Base-by-base conservation (phyloP, 2,113 vertebrate species). In the Tiliqua scincoides region DNA sequence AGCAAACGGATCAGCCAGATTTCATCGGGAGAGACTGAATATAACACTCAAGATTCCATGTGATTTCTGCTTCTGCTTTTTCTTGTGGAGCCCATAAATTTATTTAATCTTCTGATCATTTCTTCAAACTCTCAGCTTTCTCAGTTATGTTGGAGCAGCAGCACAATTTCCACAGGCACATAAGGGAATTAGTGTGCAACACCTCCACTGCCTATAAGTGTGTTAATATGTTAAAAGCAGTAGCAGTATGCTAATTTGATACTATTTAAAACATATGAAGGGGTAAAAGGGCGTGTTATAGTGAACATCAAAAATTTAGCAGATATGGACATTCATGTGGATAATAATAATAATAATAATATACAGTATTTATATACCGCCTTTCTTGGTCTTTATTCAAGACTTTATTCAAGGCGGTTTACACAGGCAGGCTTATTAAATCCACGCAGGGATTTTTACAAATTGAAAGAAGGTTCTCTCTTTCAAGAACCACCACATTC, bases 1-100 rank as follows among this genome's bases (percentile, higher is more conserved):
- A 98, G 97, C 96, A 99, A 97, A 95, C 97, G 97, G 63, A 95
- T 98, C 95, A 99, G 96, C 94, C 98, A 99, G 96, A 98, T 99
- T 94, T 99, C 99, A 86, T 97, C 98, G 87, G 98, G 98, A 93
- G 99, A 99, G 95, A 98, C 98, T 59, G 97, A 98, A 96, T 99
- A 99, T 97, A 98, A 98, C 94, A 97, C 97, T 93, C 97, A 98
- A 95, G 96, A 97, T 94, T 94, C 91, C 93, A 95, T 96, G 92
- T 97, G 97, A 97, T 95, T 95, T 83, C 95, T 94, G 83, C 91
- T 94, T 90, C 93, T 89, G 54, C 85, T 88, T 90, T 93, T 92
- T 93, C 57, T 86, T 93, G 82, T 75, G 83, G 86, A 95, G 93
- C 88, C 90, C 92, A 94, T 88, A 96, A 92, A 93, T 68, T 92